Evolutionary conservation across 1,140 invertebrate genomes (phyloP).

Genomic region (Danaus melanippus): DNA sequence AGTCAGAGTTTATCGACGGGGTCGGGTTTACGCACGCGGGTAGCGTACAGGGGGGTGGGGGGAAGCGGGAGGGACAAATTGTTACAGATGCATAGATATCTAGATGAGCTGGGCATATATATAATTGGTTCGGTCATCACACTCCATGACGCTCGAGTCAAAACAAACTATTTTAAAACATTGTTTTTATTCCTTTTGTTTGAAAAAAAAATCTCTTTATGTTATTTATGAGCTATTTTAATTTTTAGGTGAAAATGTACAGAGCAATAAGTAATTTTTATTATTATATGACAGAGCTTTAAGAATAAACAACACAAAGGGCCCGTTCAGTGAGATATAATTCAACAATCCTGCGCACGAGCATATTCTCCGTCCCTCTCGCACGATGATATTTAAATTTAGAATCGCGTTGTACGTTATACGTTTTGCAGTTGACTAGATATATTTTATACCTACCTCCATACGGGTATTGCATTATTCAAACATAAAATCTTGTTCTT

Average conservation of each 20-base stretch:
- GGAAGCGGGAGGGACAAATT: constrained; percentile 24
- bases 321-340: constrained; percentile 11
- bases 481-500: constrained; percentile 22
- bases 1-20: constrained; percentile 53
- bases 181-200: no score
- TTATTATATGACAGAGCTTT: no score
- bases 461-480: constrained; percentile 38
- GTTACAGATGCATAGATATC: constrained; percentile 15
- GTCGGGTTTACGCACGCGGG: constrained; percentile 66
- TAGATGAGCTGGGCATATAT: constrained; percentile 17
- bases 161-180: no score
- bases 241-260: no score
- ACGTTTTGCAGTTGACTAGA: constrained; percentile 38
- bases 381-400: constrained; percentile 60
- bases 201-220: no score
- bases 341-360: constrained; percentile 23
- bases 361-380: constrained; percentile 40
- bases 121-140: neutral
- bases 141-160: no score
- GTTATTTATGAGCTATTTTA: no score
- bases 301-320: neutral
- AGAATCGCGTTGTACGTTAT: constrained; percentile 50
- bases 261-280: no score
- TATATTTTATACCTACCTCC: constrained; percentile 11
- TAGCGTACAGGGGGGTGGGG: constrained; percentile 33